Conservation (phyloP, 2,113 vertebrate species). For the Poeciliopsis prolifica region DNA sequence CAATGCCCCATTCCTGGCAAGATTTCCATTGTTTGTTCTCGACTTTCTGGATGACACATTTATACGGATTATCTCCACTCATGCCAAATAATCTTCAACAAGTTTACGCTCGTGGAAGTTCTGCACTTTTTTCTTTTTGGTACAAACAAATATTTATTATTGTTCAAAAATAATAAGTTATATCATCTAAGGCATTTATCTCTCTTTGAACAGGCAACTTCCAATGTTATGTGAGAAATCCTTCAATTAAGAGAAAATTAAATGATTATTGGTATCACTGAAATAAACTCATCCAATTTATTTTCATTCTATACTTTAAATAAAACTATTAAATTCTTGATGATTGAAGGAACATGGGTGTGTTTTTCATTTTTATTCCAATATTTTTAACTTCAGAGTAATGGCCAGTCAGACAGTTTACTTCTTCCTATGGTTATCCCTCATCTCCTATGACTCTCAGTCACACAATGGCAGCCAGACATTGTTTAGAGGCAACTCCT, state of each 20-base stretch:
- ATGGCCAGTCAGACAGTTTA: conserved; percentile 10
- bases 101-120: background rate
- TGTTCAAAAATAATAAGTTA: background rate
- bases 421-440: conserved; percentile 10
- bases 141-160: background rate
- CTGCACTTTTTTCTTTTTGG: background rate
- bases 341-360: background rate
- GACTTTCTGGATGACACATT: conserved; percentile 72
- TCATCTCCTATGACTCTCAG: conserved; percentile 40
- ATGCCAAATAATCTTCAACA: conserved; percentile 41
- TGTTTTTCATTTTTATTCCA: conserved; percentile 20
- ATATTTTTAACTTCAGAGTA: conserved; percentile 39
- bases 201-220: background rate
- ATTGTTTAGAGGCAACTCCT: conserved; percentile 42
- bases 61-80: conserved; percentile 62
- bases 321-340: background rate
- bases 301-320: background rate
- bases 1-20: conserved; percentile 50
- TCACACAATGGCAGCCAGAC: conserved; percentile 59
- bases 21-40: conserved; percentile 68
- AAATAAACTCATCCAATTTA: background rate
- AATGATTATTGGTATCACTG: too few species aligned
- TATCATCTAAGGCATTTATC: background rate
- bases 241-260: background rate
- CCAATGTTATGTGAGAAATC: background rate